Evolutionary conservation across 1,140 invertebrate genomes (phyloP), one percentile per base, ranked within the genome.

Genomic region (Tetraneura akinire): DNA sequence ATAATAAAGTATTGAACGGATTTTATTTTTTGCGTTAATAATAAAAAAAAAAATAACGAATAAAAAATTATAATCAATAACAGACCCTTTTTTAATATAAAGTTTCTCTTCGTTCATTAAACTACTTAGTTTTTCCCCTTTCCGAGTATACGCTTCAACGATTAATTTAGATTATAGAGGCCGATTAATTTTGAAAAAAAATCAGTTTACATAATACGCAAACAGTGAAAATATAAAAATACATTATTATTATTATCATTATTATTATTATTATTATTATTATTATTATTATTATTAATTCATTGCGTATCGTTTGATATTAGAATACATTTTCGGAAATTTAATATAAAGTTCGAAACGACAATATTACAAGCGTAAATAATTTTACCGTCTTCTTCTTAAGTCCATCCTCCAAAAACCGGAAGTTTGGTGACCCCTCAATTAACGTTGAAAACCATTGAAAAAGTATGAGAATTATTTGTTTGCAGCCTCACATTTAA

Each of bases 41-140:
- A 55, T 23, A 32, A 5, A 32, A 26, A 8, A 60, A n/a, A n/a
- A n/a, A n/a, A n/a, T n/a, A n/a, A n/a, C n/a, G n/a, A n/a, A 37
- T 37, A 29, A 62, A 62, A 62, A 62, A 62, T 62, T 14, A 62
- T 62, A 62, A 32, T 62, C 60, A 32, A 62, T 62, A 62, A 62
- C 2, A 62, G 16, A 16, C 60, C 14, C 14, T n/a, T 62, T 32
- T 62, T 62, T 62, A 62, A 32, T 62, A 32, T n/a, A 62, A 62
- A 62, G 29, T 62, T 62, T 29, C 8, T 26, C 32, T 62, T 62
- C 18, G 29, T 62, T 62, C 29, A 10, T 29, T 2, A 62, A 62
- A 62, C 18, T 62, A 32, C 29, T 62, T 62, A 62, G 26, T 32
- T 62, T 62, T 62, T 32, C 60, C n/a, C n/a, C n/a, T n/a, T n/a